Conservation (phyloP, 2,797 vertebrate species). For the Tangara arthus region DNA sequence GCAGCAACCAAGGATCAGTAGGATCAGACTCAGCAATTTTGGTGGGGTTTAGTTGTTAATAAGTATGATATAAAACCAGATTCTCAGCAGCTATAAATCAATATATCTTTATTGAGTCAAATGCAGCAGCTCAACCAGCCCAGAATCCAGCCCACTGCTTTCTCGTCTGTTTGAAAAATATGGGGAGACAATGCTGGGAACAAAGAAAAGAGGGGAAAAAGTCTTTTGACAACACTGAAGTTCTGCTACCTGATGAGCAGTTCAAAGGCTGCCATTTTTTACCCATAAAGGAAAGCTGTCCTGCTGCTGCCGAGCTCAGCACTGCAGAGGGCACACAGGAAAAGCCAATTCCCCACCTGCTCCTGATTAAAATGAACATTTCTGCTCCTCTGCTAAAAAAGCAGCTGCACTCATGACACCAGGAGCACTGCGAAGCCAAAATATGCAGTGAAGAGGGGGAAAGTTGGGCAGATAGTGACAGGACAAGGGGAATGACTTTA, state of each 20-base stretch:
- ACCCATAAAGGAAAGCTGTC: not conserved
- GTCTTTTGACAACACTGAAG: not conserved
- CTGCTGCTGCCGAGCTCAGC: constrained; percentile 11
- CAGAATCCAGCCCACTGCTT: not conserved
- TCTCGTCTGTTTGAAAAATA: not conserved
- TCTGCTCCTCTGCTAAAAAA: not conserved
- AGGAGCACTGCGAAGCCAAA: not conserved
- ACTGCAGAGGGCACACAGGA: not conserved
- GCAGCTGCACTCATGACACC: not conserved
- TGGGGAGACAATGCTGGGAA: not conserved
- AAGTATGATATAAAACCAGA: not conserved
- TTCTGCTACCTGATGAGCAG: not conserved
- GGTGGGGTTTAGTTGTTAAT: not conserved
- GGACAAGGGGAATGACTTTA: not conserved
- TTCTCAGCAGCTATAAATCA: not conserved
- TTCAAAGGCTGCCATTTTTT: not conserved
- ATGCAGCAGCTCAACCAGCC: not conserved
- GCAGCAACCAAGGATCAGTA: not conserved
- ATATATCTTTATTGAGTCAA: not conserved
- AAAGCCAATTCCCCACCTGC: not conserved
- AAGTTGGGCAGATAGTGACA: not conserved
- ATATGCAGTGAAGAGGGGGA: accelerated
- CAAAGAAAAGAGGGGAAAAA: not conserved
- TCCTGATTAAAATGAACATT: not conserved
- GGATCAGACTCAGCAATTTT: not conserved